phyloP scores from a whole-genome alignment of 2,113 vertebrate species.

The Pachycephala philippinensis region DNA sequence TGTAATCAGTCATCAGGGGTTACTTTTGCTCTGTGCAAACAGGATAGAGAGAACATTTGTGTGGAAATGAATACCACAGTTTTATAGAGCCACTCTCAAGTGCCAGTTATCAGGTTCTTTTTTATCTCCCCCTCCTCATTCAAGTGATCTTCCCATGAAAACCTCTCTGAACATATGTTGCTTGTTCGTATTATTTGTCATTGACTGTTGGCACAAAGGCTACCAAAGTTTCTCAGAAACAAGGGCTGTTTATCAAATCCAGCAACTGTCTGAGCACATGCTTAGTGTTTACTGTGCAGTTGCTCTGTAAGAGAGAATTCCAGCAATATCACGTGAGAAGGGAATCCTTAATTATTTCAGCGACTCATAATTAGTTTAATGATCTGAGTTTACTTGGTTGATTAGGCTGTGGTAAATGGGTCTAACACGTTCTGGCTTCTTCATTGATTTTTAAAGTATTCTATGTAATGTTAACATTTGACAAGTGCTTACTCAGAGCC shows the following conservation, averaged over 20 bases:
- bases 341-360: slow-evolving; percentile 12
- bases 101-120: background rate
- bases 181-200: background rate
- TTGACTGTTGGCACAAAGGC: background rate
- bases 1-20: background rate
- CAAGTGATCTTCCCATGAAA: background rate
- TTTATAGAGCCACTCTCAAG: background rate
- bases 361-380: slow-evolving; percentile 21
- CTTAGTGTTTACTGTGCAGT: background rate
- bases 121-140: background rate
- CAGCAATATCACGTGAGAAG: background rate
- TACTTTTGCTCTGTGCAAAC: background rate
- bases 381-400: background rate
- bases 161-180: background rate
- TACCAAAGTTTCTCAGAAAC: background rate
- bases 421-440: background rate
- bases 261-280: background rate
- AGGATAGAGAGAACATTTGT: background rate
- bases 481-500: background rate
- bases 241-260: background rate
- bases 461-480: background rate
- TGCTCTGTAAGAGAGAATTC: slow-evolving; percentile 6
- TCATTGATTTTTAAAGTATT: background rate
- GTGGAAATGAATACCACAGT: background rate
- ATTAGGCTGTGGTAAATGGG: background rate